Evolutionary conservation across 1,140 invertebrate species (phyloP).

Genomic region (Drosophila suzukii): DNA sequence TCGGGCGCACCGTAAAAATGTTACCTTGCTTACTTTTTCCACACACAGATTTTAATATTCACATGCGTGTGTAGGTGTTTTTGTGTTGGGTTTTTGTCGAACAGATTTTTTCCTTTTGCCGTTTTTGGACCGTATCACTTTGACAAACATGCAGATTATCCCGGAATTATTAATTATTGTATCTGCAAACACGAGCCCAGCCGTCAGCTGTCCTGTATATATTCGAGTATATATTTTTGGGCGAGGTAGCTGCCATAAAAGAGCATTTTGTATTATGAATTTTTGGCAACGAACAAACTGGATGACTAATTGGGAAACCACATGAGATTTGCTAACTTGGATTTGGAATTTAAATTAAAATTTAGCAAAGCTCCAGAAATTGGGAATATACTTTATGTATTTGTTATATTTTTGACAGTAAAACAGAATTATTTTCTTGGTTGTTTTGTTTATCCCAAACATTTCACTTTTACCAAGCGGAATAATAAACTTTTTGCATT

Average conservation of each 20-base stretch:
- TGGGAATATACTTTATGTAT: too few species aligned
- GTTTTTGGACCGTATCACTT: slow-evolving; percentile 70
- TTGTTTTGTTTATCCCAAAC: neutral
- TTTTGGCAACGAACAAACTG: slow-evolving; percentile 48
- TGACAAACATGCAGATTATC: slow-evolving; percentile 82
- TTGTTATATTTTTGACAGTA: too few species aligned
- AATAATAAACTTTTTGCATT: neutral
- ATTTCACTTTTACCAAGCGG: neutral
- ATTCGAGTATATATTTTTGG: slow-evolving; percentile 10
- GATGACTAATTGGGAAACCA: slow-evolving; percentile 60
- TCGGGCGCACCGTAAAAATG: slow-evolving; percentile 6
- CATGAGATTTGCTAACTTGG: slow-evolving; percentile 23
- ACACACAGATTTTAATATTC: slow-evolving; percentile 16
- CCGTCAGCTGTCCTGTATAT: slow-evolving; percentile 47
- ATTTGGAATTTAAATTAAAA: neutral
- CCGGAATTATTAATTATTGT: slow-evolving; percentile 81
- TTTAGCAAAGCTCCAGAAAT: neutral
- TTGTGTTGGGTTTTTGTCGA: slow-evolving; percentile 38
- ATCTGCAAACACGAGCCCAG: slow-evolving; percentile 68
- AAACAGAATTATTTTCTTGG: too few species aligned
- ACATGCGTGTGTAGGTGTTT: slow-evolving; percentile 36
- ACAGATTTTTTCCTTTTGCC: slow-evolving; percentile 32
- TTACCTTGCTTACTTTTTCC: slow-evolving; percentile 27
- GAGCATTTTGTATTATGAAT: slow-evolving; percentile 33
- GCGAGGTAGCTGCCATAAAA: slow-evolving; percentile 24